Conservation (phyloP, 2,888 invertebrate genomes). For the Mycogona germanica region DNA sequence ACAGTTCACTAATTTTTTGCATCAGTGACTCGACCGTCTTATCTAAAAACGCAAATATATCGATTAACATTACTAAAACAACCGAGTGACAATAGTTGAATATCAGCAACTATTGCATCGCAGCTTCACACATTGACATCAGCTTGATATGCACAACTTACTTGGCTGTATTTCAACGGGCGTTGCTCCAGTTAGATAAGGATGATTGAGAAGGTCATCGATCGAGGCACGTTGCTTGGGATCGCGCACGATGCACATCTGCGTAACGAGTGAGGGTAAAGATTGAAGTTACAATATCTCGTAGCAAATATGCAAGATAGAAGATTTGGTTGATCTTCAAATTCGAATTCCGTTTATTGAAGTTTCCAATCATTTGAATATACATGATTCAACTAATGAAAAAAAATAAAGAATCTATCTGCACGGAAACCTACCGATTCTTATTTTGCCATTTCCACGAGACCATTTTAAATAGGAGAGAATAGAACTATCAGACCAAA, state of each 20-base stretch:
- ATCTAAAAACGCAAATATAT: background rate
- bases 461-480: too few relatives aligned
- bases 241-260: constrained; percentile 59
- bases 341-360: too few relatives aligned
- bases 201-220: constrained; percentile 50
- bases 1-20: background rate
- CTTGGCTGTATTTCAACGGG: too few relatives aligned
- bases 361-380: too few relatives aligned
- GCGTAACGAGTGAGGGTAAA: constrained; percentile 10
- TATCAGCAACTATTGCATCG: background rate
- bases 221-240: constrained; percentile 60
- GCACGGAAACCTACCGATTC: too few relatives aligned
- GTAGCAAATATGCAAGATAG: too few relatives aligned
- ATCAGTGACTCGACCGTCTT: constrained; percentile 1
- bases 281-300: background rate
- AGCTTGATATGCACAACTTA: background rate
- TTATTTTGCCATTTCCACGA: too few relatives aligned
- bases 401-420: too few relatives aligned
- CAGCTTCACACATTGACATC: background rate
- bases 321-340: too few relatives aligned
- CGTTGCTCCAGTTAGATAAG: constrained; percentile 31
- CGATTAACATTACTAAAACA: background rate
- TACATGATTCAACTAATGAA: too few relatives aligned
- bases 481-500: too few relatives aligned
- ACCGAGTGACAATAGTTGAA: background rate